Conservation (phyloP, 2,888 invertebrate species). For the Metacarcinus magister region DNA sequence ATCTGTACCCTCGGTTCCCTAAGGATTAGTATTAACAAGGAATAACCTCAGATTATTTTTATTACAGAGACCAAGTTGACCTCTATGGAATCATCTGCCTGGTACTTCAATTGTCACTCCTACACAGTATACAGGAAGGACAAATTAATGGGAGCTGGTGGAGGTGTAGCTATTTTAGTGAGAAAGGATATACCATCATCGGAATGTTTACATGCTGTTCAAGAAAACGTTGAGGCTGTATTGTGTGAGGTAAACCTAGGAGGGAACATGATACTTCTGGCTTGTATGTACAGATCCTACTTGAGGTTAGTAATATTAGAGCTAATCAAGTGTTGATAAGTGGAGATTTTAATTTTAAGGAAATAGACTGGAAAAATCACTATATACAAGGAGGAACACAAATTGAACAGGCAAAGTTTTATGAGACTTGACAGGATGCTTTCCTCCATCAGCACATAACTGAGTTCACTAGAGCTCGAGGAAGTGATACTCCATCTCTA, state of each 20-base stretch:
- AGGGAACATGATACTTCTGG: neutral
- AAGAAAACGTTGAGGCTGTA: constrained; percentile 42
- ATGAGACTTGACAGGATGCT: constrained; percentile 60
- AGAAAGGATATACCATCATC: neutral
- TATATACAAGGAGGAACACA: constrained; percentile 16
- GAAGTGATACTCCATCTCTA: constrained; percentile 54
- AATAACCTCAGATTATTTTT: neutral
- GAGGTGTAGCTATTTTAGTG: neutral
- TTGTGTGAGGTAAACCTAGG: neutral
- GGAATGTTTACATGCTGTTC: neutral
- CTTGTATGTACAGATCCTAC: constrained; percentile 53
- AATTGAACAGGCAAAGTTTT: constrained; percentile 44
- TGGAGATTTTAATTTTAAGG: constrained; percentile 55
- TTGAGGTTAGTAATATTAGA: constrained; percentile 8
- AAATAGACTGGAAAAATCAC: constrained; percentile 44
- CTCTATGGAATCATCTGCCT: too few relatives aligned
- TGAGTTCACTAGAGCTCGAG: constrained; percentile 57
- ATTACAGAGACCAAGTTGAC: neutral
- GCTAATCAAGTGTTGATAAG: constrained; percentile 44
- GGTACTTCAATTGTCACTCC: too few relatives aligned
- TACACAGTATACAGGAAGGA: constrained; percentile 16
- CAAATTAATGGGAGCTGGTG: neutral
- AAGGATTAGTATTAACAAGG: neutral
- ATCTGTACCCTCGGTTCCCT: too few relatives aligned
- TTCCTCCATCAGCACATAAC: constrained; percentile 62